Conservation (phyloP, 2,888 invertebrate species). For the Lasioglossum calceatum region DNA sequence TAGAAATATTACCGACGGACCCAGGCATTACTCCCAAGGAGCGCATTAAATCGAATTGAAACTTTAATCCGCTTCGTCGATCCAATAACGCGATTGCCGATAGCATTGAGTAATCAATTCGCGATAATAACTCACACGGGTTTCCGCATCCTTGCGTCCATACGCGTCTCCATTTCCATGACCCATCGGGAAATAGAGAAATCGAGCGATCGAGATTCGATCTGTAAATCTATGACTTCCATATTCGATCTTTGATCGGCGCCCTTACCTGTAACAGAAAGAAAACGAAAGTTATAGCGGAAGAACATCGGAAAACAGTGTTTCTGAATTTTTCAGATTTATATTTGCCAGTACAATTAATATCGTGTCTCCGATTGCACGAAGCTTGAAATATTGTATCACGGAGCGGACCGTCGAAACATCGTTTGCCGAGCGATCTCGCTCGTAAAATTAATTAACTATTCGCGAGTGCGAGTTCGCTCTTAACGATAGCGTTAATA, state of each 20-base stretch:
- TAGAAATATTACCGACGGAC: conserved; percentile 5
- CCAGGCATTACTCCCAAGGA: not conserved
- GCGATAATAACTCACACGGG: conserved; percentile 1
- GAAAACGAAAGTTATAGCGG: conserved; percentile 32
- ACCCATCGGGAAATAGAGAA: not conserved
- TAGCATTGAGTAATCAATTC: not conserved
- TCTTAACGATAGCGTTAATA: conserved; percentile 35
- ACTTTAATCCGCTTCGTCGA: not conserved
- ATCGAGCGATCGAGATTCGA: conserved; percentile 7
- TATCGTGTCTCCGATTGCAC: not conserved
- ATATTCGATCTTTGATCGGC: conserved; percentile 23
- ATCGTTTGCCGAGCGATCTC: not conserved
- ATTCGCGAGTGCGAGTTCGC: conserved; percentile 11
- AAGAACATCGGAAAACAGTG: not conserved
- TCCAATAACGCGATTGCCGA: not conserved
- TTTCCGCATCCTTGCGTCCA: not conserved
- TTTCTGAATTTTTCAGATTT: not conserved
- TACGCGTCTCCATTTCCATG: not conserved
- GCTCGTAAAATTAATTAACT: conserved; percentile 49
- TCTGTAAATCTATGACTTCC: conserved; percentile 14
- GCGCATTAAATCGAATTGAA: conserved; percentile 6
- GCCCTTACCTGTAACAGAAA: conserved; percentile 64
- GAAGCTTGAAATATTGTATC: not conserved
- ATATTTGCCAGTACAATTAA: not conserved
- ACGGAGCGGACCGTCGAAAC: not conserved